Base-by-base conservation (phyloP, 2,113 vertebrate species). In the Eulemur macaco region DNA sequence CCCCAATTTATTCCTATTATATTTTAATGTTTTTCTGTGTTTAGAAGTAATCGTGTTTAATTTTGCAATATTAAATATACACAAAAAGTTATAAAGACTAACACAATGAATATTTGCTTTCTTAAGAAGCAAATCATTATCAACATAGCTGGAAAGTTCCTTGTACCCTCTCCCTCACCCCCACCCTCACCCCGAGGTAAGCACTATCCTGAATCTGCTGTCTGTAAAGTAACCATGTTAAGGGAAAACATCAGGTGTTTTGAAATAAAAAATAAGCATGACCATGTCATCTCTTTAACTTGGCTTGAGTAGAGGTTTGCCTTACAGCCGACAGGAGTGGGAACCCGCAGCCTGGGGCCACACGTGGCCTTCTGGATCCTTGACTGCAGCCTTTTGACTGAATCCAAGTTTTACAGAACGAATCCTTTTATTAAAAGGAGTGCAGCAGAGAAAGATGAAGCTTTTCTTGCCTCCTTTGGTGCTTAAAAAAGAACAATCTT, bases 21-120 rank as follows among this genome's bases (percentile, higher is more conserved):
- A 71, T 95, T 92, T 86, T 68, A 91, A 93, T 68, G 6, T 47
- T 77, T 76, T 94, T 91, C 1, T 78, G 15, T 69, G 85, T 86
- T 74, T 31, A 83, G 56, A 54, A 45, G 27, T 66, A 85, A 87
- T 39, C 27, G 17, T 91, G 29, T 58, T 81, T 80, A 73, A 82
- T 73, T 85, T 50, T 58, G 14, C 18, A 66, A 88, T 37, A 42
- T 89, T 71, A 89, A 94, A 58, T 78, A 37, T 11, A 64, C 42
- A 73, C 50, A 89, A 42, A 85, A 89, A 84, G 66, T 18, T 69
- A 45, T 68, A 77, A 86, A 89, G 6, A 47, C 23, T 68, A 89
- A 47, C 8, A 50, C 31, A 90, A 25, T 64, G 39, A 95, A 63
- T 4, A 88, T 63, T 42, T 64, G 34, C 18, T 63, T 69, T 52